phyloP scores from a whole-genome alignment of 2,888 invertebrate genomes.

The Pseudeuparius sepicola region DNA sequence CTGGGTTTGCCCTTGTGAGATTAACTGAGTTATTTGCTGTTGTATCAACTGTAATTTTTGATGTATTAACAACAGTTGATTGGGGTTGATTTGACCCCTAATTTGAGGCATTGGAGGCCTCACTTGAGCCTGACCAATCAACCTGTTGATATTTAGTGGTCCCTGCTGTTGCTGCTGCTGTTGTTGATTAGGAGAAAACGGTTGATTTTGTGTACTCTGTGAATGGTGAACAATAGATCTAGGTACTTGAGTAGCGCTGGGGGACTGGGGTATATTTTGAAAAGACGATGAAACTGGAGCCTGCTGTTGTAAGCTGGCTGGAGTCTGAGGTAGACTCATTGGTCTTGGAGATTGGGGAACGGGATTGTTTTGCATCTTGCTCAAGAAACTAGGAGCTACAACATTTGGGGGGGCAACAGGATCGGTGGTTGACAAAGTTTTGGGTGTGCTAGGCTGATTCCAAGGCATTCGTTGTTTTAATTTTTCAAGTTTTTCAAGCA shows the following conservation, averaged over 20 bases:
- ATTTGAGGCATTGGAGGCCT: slow-evolving; percentile 29
- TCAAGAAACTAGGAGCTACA: slow-evolving; percentile 34
- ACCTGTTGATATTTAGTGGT: slow-evolving; percentile 26
- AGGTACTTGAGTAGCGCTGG: slow-evolving; percentile 29
- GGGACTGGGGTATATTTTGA: slow-evolving; percentile 20
- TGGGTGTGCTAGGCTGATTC: slow-evolving; percentile 52
- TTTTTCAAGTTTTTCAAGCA: slow-evolving; percentile 54
- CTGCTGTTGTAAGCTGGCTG: slow-evolving; percentile 16
- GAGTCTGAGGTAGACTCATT: slow-evolving; percentile 24
- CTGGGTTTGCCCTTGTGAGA: slow-evolving; percentile 18
- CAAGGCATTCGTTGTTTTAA: slow-evolving; percentile 71
- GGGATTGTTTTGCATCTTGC: slow-evolving; percentile 29
- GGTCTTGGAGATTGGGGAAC: slow-evolving; percentile 24
- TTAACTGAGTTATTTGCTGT: slow-evolving; percentile 31
- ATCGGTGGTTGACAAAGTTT: slow-evolving; percentile 25
- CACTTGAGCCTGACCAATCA: slow-evolving; percentile 30
- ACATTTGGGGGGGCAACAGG: slow-evolving; percentile 34
- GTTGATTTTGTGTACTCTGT: slow-evolving; percentile 27
- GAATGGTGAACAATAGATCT: slow-evolving; percentile 37
- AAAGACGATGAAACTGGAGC: slow-evolving; percentile 19
- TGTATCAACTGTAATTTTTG: slow-evolving; percentile 35
- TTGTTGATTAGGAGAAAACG: slow-evolving; percentile 29
- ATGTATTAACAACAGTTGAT: slow-evolving; percentile 31
- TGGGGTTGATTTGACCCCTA: slow-evolving; percentile 31
- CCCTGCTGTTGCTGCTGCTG: slow-evolving; percentile 27